Conservation (phyloP, 2,113 vertebrate species). For the Vicugna pacos region DNA sequence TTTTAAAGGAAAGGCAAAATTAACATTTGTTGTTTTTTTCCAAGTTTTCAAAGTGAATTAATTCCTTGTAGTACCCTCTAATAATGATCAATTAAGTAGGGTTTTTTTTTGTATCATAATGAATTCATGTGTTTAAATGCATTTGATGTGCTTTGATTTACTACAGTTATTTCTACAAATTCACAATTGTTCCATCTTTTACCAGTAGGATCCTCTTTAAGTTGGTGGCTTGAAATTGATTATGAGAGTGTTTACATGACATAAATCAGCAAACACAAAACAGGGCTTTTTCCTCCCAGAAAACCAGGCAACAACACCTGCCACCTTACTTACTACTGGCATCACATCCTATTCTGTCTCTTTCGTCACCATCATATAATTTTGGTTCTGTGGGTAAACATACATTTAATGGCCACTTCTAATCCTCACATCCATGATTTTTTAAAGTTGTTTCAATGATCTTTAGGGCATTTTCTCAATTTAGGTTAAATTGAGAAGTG, state of each 20-base stretch:
- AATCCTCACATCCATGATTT: neutral
- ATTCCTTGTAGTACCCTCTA: neutral
- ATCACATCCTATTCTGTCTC: neutral
- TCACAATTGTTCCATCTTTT: neutral
- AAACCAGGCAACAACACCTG: neutral
- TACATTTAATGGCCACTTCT: neutral
- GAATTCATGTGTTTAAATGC: neutral
- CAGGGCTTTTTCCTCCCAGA: neutral
- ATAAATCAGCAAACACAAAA: constrained; percentile 15
- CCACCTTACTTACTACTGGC: neutral
- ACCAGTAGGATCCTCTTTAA: neutral
- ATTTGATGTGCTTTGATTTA: neutral
- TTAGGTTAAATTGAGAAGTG: neutral
- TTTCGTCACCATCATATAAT: neutral
- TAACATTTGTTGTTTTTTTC: neutral
- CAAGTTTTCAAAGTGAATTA: neutral
- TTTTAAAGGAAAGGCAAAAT: neutral
- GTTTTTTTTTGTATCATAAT: neutral
- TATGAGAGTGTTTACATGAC: neutral
- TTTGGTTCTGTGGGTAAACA: neutral
- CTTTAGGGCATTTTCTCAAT: neutral
- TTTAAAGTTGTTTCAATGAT: neutral
- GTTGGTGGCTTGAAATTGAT: neutral
- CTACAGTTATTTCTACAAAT: neutral
- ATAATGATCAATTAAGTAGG: neutral